phyloP scores from a whole-genome alignment of 2,888 invertebrate species.

The Pemphredon lugubris region DNA sequence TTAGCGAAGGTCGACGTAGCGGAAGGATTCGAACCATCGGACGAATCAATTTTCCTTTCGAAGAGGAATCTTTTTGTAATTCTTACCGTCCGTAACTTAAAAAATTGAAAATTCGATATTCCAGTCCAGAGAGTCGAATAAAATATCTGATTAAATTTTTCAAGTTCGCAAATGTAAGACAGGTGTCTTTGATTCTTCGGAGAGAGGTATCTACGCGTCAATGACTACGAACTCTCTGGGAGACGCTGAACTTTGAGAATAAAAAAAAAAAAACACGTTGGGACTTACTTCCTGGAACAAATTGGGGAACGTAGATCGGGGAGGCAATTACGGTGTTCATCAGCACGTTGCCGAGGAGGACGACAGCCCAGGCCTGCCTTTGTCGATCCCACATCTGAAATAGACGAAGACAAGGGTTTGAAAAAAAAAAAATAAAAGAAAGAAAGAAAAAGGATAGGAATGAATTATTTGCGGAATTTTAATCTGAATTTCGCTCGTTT shows the following conservation, averaged over 20 bases:
- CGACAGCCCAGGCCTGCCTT: conserved; percentile 62
- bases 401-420: not conserved
- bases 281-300: conserved; percentile 77
- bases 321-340: conserved; percentile 64
- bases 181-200: too few species aligned
- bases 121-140: too few species aligned
- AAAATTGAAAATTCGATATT: too few species aligned
- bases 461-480: not conserved
- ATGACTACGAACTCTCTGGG: too few species aligned
- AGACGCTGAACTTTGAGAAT: conserved; percentile 16
- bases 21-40: not conserved
- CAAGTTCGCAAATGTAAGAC: too few species aligned
- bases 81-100: too few species aligned
- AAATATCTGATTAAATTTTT: too few species aligned
- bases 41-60: too few species aligned
- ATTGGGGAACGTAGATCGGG: conserved; percentile 76
- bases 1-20: not conserved
- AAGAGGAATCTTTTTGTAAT: too few species aligned
- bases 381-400: conserved; percentile 76
- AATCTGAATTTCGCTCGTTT: not conserved
- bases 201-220: too few species aligned
- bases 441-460: too few species aligned
- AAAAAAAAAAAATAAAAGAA: not conserved
- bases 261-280: too few species aligned
- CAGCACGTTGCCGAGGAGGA: conserved; percentile 67